These are phyloP conservation scores for Congeria kusceri DNA, from an alignment of 2,888 invertebrate genomes.

Conservation along the genomic window DNA sequence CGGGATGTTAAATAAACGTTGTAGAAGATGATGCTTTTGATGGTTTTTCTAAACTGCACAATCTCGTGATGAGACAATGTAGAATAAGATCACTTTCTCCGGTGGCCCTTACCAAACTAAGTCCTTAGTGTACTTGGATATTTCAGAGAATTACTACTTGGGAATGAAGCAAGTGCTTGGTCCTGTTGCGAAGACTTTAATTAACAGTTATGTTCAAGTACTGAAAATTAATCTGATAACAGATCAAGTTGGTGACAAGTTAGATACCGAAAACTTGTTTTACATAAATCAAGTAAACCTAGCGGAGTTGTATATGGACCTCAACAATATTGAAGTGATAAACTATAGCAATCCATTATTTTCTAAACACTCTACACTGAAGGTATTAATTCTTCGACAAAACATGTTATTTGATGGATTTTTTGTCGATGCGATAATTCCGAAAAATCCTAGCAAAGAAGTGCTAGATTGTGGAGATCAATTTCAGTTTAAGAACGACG, in stretches of 20 bases:
- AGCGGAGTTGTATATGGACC: slow-evolving; percentile 43
- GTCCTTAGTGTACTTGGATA: slow-evolving; percentile 33
- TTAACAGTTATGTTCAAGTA: slow-evolving; percentile 7
- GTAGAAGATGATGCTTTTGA: background rate
- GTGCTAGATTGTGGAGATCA: slow-evolving; percentile 48
- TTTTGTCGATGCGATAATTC: slow-evolving; percentile 43
- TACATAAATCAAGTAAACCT: slow-evolving; percentile 11
- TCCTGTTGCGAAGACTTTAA: slow-evolving; percentile 2
- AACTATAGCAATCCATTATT: background rate
- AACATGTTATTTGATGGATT: slow-evolving; percentile 45
- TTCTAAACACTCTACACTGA: slow-evolving; percentile 31
- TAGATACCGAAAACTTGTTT: slow-evolving; percentile 22
- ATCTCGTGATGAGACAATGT: slow-evolving; percentile 36
- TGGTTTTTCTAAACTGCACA: background rate
- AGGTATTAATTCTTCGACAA: slow-evolving; percentile 29
- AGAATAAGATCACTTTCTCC: slow-evolving; percentile 14
- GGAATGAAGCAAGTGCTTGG: slow-evolving; percentile 9
- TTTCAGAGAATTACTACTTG: slow-evolving; percentile 41
- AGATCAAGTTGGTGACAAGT: slow-evolving; percentile 38
- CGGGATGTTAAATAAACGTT: too few species aligned
- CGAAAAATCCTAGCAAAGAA: slow-evolving; percentile 39
- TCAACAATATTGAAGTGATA: slow-evolving; percentile 25
- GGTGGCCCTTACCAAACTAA: slow-evolving; percentile 31
- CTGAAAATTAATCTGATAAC: slow-evolving; percentile 46
- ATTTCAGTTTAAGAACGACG: too few species aligned